Base-by-base conservation (phyloP, 2,113 vertebrate genomes). In the Lycocorax pyrrhopterus region DNA sequence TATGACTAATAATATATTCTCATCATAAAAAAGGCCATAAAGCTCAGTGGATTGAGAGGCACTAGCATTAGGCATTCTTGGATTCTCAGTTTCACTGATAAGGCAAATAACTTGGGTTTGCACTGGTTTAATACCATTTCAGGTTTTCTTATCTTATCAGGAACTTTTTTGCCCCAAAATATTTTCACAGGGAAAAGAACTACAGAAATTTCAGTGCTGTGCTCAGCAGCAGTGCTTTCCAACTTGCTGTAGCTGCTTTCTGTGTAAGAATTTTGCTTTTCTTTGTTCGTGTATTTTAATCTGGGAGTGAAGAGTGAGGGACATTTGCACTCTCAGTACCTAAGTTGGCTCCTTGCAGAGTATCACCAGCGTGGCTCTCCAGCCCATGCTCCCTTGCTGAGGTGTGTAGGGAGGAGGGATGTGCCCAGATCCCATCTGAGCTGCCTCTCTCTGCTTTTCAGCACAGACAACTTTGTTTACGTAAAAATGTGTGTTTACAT, bases 321-420 rank as follows among this genome's bases (percentile, higher is more conserved):
- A 35, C 29, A 22, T 56, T 47, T 33, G 37, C 7, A 1, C 13
- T 63, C 32, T n/a, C 37, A 22, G 18, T 30, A 14, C 30, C 35
- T 12, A 18, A 13, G 22, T 46, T 35, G 71, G 30, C 9, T 44
- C 52, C 73, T 44, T 6, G 3, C 27, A 49, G 37, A 39, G 1
- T 14, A 5, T 3, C 39, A 22, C 27, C 53, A 41, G 41, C 0
- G 0, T 7, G 25, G 62, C 55, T 74, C 30, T 25, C 8, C 6
- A 74, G 53, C 43, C 43, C 3, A 0, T 18, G 44, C 41, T 93
- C 44, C 71, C 44, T 56, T 56, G 41, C 52, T 58, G 37, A 44
- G 75, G 27, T 33, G 51, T 30, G 15, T 4, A 44, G 16, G 17
- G 23, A 53, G 51, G 87, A 72, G 58, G n/a, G 37, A 39, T 55